These are phyloP conservation scores for Creontiades dilutus DNA, from an alignment of 2,888 invertebrate genomes.

Conservation along the genomic window DNA sequence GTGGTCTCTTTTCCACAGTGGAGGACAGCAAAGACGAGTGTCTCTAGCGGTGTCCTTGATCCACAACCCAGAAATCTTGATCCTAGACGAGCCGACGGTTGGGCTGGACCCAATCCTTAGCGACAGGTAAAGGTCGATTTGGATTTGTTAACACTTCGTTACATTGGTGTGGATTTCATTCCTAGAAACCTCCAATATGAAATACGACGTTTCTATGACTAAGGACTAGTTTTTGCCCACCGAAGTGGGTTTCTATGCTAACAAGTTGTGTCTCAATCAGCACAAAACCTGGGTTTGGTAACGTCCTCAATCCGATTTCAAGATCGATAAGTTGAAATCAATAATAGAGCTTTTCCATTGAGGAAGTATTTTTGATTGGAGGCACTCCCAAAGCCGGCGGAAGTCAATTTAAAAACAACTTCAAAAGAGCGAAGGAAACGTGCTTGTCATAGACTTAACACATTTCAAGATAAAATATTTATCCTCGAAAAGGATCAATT, in stretches of 20 bases:
- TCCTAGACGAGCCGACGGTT: slow-evolving; percentile 96
- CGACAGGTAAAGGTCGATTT: slow-evolving; percentile 82
- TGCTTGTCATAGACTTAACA: no score
- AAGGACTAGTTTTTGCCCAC: neutral
- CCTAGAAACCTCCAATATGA: neutral
- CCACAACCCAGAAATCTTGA: slow-evolving; percentile 92
- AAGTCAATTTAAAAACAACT: no score
- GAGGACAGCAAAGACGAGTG: slow-evolving; percentile 90
- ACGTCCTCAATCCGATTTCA: neutral
- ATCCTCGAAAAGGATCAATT: no score
- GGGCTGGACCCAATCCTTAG: slow-evolving; percentile 93
- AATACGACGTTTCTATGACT: neutral
- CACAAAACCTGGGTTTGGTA: neutral
- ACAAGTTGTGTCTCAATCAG: neutral
- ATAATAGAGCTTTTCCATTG: neutral
- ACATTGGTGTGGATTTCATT: neutral
- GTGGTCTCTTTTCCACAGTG: slow-evolving; percentile 36
- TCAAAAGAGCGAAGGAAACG: no score
- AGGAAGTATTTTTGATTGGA: neutral
- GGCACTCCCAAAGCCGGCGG: neutral
- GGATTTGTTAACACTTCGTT: slow-evolving; percentile 2
- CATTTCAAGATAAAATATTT: no score
- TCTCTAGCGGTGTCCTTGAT: slow-evolving; percentile 93
- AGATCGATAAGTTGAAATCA: neutral
- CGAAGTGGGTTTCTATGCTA: slow-evolving; percentile 30